These are phyloP conservation scores for Coranthus polyacanthus DNA, from an alignment of 2,797 vertebrate species.

Conservation along the genomic window DNA sequence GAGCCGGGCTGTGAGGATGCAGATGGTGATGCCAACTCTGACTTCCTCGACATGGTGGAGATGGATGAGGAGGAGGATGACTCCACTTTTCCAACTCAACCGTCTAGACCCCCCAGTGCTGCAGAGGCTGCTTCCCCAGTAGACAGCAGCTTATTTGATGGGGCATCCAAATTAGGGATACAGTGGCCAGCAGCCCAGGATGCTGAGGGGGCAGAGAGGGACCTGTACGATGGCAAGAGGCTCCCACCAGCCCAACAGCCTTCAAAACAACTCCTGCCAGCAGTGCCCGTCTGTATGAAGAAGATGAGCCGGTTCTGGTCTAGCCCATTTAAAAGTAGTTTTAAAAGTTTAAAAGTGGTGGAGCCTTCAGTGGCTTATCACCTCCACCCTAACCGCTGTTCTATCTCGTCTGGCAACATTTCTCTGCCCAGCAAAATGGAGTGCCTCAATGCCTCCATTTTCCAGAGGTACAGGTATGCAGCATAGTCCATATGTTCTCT, in stretches of 20 bases:
- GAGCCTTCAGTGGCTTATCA: conserved; percentile 17
- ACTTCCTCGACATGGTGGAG: conserved; percentile 1
- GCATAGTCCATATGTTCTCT: neutral
- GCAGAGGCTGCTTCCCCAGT: neutral
- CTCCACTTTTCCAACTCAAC: neutral
- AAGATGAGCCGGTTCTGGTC: neutral
- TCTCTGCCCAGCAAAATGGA: conserved; percentile 15
- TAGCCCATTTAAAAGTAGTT: neutral
- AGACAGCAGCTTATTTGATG: conserved; percentile 6
- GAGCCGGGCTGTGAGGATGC: neutral
- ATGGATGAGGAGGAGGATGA: conserved; percentile 16
- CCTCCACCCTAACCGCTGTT: conserved; percentile 10
- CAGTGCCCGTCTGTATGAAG: neutral
- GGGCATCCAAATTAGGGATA: neutral
- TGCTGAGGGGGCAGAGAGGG: neutral
- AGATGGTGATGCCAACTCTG: conserved; percentile 6
- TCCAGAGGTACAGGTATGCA: conserved; percentile 12
- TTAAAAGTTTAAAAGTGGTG: too few relatives aligned
- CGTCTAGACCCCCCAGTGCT: neutral
- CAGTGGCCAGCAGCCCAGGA: conserved; percentile 1
- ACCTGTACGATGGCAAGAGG: conserved; percentile 15
- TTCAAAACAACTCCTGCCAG: neutral
- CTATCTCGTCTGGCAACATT: conserved; percentile 1
- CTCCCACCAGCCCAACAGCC: neutral
- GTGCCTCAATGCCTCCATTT: conserved; percentile 7